These are phyloP conservation scores for Lytechinus variegatus DNA, from an alignment of 35 echinoderm and acorn worm species.

Conservation along the genomic window DNA sequence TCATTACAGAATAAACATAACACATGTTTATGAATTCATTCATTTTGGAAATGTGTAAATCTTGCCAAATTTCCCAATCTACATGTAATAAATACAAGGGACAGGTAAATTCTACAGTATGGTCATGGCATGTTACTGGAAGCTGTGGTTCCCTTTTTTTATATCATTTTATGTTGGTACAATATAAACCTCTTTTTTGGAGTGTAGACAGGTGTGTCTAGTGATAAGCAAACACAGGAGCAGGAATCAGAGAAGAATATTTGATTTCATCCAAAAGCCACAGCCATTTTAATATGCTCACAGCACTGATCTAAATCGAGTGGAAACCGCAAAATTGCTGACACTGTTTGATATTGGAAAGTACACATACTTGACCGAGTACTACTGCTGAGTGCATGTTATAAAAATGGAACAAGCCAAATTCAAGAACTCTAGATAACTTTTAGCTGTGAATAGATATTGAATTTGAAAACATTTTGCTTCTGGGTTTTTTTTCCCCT, in stretches of 20 bases:
- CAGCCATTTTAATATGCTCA: not conserved
- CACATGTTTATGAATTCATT: too few relatives aligned
- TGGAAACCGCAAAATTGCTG: not conserved
- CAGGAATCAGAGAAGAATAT: not conserved
- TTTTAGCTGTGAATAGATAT: not conserved
- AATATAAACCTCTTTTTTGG: not conserved
- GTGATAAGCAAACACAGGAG: not conserved
- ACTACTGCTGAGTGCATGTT: not conserved
- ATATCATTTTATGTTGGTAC: not conserved
- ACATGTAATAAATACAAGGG: too few relatives aligned
- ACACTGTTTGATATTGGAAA: not conserved
- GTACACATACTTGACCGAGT: not conserved
- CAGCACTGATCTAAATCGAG: not conserved
- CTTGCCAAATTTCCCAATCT: too few relatives aligned
- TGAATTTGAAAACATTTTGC: too few relatives aligned
- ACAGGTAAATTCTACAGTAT: too few relatives aligned
- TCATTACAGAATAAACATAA: too few relatives aligned
- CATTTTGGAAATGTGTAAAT: too few relatives aligned
- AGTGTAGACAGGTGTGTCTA: not conserved
- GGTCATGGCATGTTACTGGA: not conserved
- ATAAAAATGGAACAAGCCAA: not conserved
- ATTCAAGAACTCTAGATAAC: not conserved
- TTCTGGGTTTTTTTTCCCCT: too few relatives aligned
- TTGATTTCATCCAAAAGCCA: not conserved
- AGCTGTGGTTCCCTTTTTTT: not conserved